Percentiles rank a stretch among this genome's conserved stretches.
Evolutionary conservation across 2,113 vertebrate species (phyloP).

Genomic region (Tyrannus savana): DNA sequence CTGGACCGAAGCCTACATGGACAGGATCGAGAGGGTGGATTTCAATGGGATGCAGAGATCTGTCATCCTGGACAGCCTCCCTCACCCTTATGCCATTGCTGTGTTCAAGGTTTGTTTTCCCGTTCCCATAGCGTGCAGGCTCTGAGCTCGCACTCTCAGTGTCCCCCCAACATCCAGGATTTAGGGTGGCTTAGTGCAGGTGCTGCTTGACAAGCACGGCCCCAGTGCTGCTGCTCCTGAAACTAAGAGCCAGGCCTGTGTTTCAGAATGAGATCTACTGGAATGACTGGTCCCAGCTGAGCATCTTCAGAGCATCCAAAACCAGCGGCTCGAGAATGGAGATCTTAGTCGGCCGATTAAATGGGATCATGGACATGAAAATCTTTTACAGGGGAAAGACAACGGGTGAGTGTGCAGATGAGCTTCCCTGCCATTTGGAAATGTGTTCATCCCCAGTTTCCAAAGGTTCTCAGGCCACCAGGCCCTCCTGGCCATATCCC

Average conservation of each 20-base stretch:
- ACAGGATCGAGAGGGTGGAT: conserved; percentile 91
- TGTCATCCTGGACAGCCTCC: conserved; percentile 89
- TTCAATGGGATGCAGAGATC: conserved; percentile 85
- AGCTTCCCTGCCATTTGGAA: neutral
- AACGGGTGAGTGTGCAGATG: conserved; percentile 56
- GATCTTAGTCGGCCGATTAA: conserved; percentile 85
- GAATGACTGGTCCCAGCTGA: conserved; percentile 97
- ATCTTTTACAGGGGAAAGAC: conserved; percentile 95
- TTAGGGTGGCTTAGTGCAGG: neutral
- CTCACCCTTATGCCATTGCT: conserved; percentile 95
- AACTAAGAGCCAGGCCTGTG: conserved; percentile 5
- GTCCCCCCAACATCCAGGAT: accelerated
- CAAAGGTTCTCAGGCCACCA: neutral
- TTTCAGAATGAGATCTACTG: conserved; percentile 95
- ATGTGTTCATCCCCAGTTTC: neutral
- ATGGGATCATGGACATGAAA: conserved; percentile 97
- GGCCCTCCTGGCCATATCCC: neutral
- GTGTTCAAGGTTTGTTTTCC: conserved; percentile 87
- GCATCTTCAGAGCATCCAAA: conserved; percentile 95
- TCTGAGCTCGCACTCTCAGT: neutral
- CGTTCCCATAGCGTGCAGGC: accelerated
- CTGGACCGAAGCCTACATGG: conserved; percentile 96
- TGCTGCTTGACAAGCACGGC: accelerated
- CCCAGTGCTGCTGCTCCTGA: neutral
- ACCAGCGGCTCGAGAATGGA: conserved; percentile 81